Evolutionary conservation across 2,888 invertebrate species (phyloP).

Genomic region (Atethmia centrago): DNA sequence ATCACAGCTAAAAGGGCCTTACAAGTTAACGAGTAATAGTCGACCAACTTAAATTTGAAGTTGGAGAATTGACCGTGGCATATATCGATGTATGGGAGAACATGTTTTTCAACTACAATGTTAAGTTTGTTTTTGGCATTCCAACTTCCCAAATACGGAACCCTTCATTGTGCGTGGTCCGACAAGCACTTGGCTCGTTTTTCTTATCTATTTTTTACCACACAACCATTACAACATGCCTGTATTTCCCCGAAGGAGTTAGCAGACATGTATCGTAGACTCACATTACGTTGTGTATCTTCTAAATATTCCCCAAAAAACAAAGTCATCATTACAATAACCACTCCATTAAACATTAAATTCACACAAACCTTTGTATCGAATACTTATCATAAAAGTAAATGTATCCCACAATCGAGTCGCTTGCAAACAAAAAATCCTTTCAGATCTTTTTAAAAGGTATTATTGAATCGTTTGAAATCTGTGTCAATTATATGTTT

Average conservation of each 20-base stretch:
- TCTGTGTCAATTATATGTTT: slow-evolving; percentile 11
- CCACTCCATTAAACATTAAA: background rate
- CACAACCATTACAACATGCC: background rate
- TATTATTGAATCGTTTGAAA: slow-evolving; percentile 6
- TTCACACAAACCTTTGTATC: background rate
- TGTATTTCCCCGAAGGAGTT: background rate
- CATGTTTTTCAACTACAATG: too few relatives aligned
- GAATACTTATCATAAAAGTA: slow-evolving; percentile 11
- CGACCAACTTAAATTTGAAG: too few relatives aligned
- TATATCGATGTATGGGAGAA: too few relatives aligned
- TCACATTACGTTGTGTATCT: background rate
- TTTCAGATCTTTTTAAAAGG: slow-evolving; percentile 6
- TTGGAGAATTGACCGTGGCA: too few relatives aligned
- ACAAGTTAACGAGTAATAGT: too few relatives aligned
- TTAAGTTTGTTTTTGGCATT: too few relatives aligned
- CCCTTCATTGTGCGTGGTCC: too few relatives aligned
- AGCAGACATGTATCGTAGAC: background rate
- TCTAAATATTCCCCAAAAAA: background rate
- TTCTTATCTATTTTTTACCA: too few relatives aligned
- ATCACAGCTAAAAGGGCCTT: too few relatives aligned
- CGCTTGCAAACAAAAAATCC: slow-evolving; percentile 12
- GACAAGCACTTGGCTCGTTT: too few relatives aligned
- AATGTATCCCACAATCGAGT: slow-evolving; percentile 4
- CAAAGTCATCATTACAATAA: background rate
- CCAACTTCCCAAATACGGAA: too few relatives aligned